Conservation (phyloP, 2,888 invertebrate species). For the Hydropsyche betteni region DNA sequence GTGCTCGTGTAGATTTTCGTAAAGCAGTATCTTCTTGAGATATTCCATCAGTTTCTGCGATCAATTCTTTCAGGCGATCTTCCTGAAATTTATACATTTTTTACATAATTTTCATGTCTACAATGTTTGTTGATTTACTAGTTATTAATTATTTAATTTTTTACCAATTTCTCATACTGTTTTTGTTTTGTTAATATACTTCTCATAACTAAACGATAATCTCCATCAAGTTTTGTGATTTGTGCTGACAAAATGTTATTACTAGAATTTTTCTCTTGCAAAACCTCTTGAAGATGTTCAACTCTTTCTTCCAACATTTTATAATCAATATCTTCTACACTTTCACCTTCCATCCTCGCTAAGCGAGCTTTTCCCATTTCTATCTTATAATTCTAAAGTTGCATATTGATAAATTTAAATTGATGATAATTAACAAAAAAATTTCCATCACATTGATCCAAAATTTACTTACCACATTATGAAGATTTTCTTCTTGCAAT, state of each 20-base stretch:
- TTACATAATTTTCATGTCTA: neutral
- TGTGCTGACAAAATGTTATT: slow-evolving; percentile 63
- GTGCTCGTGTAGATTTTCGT: slow-evolving; percentile 58
- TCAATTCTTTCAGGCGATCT: slow-evolving; percentile 42
- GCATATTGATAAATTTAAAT: slow-evolving; percentile 31
- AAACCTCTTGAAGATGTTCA: slow-evolving; percentile 59
- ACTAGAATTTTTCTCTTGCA: slow-evolving; percentile 59
- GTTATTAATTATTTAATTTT: slow-evolving; percentile 44
- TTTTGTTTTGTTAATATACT: slow-evolving; percentile 61
- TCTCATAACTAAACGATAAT: slow-evolving; percentile 65
- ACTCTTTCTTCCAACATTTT: slow-evolving; percentile 59
- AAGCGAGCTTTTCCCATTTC: slow-evolving; percentile 35
- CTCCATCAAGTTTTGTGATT: slow-evolving; percentile 66
- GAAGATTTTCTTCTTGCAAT: slow-evolving; percentile 69
- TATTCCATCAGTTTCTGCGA: slow-evolving; percentile 61
- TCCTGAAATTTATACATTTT: slow-evolving; percentile 32
- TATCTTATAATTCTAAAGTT: slow-evolving; percentile 40
- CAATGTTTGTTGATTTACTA: no score
- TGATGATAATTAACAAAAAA: neutral
- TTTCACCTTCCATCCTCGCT: slow-evolving; percentile 47
- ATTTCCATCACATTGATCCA: neutral
- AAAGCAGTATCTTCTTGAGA: slow-evolving; percentile 56
- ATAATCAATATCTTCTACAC: slow-evolving; percentile 53
- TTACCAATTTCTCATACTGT: slow-evolving; percentile 58
- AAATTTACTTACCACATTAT: slow-evolving; percentile 66